phyloP scores from a whole-genome alignment of 2,113 vertebrate genomes.

The Athene cunicularia region DNA sequence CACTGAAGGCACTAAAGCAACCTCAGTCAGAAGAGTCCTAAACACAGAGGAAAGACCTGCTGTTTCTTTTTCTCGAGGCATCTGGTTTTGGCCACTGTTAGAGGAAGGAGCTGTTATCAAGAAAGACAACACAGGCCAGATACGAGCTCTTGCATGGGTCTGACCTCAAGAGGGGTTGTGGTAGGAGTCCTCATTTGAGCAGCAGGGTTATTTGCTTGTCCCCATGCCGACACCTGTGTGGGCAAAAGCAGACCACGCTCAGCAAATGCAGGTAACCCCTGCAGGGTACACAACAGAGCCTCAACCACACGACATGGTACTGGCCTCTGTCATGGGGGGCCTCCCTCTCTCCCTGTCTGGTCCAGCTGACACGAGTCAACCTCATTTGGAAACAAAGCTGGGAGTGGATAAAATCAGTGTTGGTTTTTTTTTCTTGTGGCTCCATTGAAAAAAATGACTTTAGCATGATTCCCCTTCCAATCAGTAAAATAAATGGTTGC shows the following conservation, averaged over 20 bases:
- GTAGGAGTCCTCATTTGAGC: background rate
- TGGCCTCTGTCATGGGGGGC: too few species aligned
- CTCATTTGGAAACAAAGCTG: background rate
- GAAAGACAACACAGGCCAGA: background rate
- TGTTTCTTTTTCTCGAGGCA: background rate
- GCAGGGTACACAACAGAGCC: too few species aligned
- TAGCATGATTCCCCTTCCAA: background rate
- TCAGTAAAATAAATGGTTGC: background rate
- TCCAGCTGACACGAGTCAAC: background rate
- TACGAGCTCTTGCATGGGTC: background rate
- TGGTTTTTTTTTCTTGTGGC: background rate
- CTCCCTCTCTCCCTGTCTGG: background rate
- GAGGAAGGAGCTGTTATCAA: background rate
- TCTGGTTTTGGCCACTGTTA: background rate
- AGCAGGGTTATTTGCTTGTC: background rate
- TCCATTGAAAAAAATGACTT: background rate
- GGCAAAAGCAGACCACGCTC: background rate
- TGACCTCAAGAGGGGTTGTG: background rate
- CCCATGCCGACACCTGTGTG: background rate
- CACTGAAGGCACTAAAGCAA: background rate
- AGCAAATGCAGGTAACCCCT: background rate
- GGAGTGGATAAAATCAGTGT: background rate
- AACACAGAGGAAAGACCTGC: background rate
- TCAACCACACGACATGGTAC: accelerated
- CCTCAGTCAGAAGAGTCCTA: too few species aligned